Conservation (phyloP, 2,797 vertebrate genomes). For the Trichosurus vulpecula region DNA sequence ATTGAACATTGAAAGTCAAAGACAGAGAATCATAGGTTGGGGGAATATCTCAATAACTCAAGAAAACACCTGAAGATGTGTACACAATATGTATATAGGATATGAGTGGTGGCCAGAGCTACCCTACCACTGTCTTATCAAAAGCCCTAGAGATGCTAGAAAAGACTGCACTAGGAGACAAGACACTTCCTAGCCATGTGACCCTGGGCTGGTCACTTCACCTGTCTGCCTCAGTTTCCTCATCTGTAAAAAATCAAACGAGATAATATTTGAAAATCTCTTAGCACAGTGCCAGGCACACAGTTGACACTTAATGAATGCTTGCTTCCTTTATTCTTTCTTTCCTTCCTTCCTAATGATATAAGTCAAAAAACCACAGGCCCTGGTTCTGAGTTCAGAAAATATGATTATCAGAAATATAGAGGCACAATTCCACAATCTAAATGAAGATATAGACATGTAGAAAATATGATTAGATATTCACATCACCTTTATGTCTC, state of each 20-base stretch:
- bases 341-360: background rate
- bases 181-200: background rate
- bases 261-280: background rate
- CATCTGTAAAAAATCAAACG: background rate
- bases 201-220: background rate
- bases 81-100: background rate
- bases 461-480: background rate
- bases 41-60: background rate
- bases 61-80: background rate
- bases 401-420: background rate
- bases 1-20: background rate
- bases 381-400: background rate
- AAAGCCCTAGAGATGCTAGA: background rate
- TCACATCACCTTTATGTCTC: background rate
- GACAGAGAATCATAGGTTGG: background rate
- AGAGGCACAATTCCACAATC: background rate
- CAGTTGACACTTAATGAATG: background rate
- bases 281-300: background rate
- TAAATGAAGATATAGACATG: background rate
- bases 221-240: background rate
- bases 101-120: background rate
- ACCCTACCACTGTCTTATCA: too few relatives aligned
- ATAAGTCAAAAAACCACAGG: background rate
- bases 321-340: background rate
- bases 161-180: background rate